A percentile compares a stretch with the other conserved stretches of the same genome.
These are phyloP conservation scores for Pantherophis alleghaniensis DNA, from an alignment of 2,797 vertebrate genomes.

Conservation along the genomic window DNA sequence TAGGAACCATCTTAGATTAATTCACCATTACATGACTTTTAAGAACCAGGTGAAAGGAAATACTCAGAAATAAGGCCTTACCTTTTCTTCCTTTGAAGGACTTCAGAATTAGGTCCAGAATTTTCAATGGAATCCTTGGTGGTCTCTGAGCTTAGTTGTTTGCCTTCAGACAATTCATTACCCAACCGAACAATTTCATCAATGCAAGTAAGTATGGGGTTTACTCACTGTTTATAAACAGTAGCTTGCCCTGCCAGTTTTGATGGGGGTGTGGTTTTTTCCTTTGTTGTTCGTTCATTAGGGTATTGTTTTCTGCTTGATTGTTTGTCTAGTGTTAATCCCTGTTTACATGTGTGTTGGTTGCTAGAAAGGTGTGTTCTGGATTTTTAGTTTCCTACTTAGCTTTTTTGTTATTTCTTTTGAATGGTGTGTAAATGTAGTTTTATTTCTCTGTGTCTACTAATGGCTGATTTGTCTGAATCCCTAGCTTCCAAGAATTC, in stretches of 20 bases:
- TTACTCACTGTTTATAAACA: neutral
- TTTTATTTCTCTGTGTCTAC: neutral
- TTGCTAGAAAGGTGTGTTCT: neutral
- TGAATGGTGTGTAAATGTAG: neutral
- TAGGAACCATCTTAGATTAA: neutral
- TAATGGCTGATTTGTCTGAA: neutral
- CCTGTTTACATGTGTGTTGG: neutral
- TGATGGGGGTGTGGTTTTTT: neutral
- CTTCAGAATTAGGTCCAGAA: neutral
- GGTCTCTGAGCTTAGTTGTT: neutral
- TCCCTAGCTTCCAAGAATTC: neutral
- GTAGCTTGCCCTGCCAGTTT: neutral
- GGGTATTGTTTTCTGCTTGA: neutral
- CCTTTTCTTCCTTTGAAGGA: neutral
- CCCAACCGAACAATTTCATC: neutral
- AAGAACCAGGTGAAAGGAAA: neutral
- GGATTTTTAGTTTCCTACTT: neutral
- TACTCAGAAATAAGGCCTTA: neutral
- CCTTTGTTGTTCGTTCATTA: neutral
- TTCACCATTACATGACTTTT: neutral
- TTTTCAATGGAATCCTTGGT: neutral
- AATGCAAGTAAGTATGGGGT: neutral
- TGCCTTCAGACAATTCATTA: neutral
- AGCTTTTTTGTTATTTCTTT: neutral
- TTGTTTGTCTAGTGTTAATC: neutral